These are phyloP conservation scores for Onychomys leucogaster DNA, from an alignment of 2,797 vertebrate genomes.

Conservation along the genomic window DNA sequence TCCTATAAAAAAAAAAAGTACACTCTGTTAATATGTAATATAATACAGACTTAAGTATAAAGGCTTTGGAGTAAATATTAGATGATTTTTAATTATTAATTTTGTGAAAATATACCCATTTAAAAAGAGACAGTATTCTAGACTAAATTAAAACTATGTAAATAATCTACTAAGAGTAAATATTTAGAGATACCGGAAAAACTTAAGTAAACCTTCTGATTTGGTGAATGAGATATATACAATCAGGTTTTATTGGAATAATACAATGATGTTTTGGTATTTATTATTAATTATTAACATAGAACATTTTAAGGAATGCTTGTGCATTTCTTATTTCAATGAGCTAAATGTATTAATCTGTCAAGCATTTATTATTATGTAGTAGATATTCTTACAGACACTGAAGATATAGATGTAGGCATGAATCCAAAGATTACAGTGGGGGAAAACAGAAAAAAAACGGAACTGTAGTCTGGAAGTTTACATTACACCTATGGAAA, in stretches of 20 bases:
- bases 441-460: neutral
- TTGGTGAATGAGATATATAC: neutral
- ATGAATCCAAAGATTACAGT: neutral
- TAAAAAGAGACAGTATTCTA: constrained; percentile 15
- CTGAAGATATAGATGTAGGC: neutral
- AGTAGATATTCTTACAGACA: neutral
- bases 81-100: constrained; percentile 31
- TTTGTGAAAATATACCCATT: neutral
- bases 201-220: constrained; percentile 38
- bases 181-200: neutral
- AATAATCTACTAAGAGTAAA: constrained; percentile 6
- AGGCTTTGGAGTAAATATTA: neutral
- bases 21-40: neutral
- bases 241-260: neutral
- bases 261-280: constrained; percentile 24
- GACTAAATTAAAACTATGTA: neutral
- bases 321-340: neutral
- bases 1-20: neutral
- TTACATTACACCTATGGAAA: neutral
- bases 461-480: neutral
- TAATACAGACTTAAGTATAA: constrained; percentile 29
- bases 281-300: constrained; percentile 42
- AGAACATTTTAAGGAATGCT: neutral
- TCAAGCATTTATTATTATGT: neutral
- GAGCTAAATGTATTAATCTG: neutral